phyloP scores from a whole-genome alignment of 2,888 invertebrate genomes.

The Calliphora vomitoria region DNA sequence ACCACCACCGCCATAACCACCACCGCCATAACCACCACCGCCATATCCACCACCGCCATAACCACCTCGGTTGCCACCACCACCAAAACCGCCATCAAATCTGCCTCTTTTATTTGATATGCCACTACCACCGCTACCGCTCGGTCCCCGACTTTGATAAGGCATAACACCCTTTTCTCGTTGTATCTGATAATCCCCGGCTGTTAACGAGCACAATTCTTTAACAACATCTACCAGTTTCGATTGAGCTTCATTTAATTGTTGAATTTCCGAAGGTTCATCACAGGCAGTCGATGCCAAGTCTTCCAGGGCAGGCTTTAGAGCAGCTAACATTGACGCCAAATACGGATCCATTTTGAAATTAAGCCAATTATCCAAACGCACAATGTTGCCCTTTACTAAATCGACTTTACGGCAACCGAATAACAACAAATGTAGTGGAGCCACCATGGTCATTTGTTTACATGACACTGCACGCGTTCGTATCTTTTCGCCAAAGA shows the following conservation, averaged over 20 bases:
- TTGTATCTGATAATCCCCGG: constrained; percentile 90
- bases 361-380: constrained; percentile 97
- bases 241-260: constrained; percentile 81
- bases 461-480: constrained; percentile 98
- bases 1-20: constrained; percentile 69
- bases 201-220: constrained; percentile 90
- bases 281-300: constrained; percentile 92
- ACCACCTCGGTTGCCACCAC: constrained; percentile 74
- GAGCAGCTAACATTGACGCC: constrained; percentile 93
- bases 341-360: constrained; percentile 91
- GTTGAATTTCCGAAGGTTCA: constrained; percentile 91
- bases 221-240: constrained; percentile 89
- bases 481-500: constrained; percentile 99
- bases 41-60: constrained; percentile 71
- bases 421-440: constrained; percentile 95
- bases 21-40: constrained; percentile 73
- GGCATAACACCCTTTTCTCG: constrained; percentile 85
- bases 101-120: constrained; percentile 76
- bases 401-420: constrained; percentile 90
- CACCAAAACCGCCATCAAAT: constrained; percentile 75
- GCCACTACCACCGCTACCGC: constrained; percentile 77
- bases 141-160: constrained; percentile 78
- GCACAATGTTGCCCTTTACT: constrained; percentile 88
- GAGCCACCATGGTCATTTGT: constrained; percentile 97
- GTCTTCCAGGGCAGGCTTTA: constrained; percentile 95